Evolutionary conservation across 2,797 vertebrate genomes (phyloP).

Genomic region (Acanthurus leucopareius): DNA sequence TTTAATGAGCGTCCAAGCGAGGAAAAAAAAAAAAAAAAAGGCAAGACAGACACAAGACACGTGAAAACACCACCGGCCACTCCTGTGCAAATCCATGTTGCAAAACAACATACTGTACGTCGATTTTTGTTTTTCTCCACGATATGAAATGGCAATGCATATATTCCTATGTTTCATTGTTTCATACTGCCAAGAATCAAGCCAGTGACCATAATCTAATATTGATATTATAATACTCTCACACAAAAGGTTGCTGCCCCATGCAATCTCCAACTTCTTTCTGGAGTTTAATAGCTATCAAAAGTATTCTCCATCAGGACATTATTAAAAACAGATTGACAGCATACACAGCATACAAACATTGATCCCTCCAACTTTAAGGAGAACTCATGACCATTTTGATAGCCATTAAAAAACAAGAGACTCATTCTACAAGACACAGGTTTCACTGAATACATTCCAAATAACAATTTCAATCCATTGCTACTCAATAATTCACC

Average conservation of each 20-base stretch:
- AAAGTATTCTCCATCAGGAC: conserved; percentile 73
- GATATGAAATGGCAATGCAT: conserved; percentile 58
- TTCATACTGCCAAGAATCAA: conserved; percentile 61
- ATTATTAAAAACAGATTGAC: conserved; percentile 66
- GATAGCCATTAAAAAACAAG: conserved; percentile 86
- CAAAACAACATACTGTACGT: conserved; percentile 47
- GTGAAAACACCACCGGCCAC: conserved; percentile 56
- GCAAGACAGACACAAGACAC: conserved; percentile 57
- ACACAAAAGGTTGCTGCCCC: conserved; percentile 48
- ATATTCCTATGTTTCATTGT: conserved; percentile 52
- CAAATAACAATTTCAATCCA: conserved; percentile 79
- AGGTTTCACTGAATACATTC: conserved; percentile 78
- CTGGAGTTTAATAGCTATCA: conserved; percentile 86
- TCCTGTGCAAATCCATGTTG: conserved; percentile 76
- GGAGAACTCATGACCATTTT: conserved; percentile 73
- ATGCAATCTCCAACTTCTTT: conserved; percentile 68
- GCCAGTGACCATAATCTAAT: conserved; percentile 60
- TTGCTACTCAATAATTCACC: conserved; percentile 84
- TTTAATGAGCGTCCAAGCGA: conserved; percentile 61
- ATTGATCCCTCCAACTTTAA: conserved; percentile 66
- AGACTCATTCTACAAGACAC: conserved; percentile 81
- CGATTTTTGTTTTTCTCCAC: conserved; percentile 47
- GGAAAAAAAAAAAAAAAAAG: conserved; percentile 19
- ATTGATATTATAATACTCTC: conserved; percentile 55
- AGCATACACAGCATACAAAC: conserved; percentile 72